A percentile compares a stretch with the other conserved stretches of the same genome.
phyloP scores from a whole-genome alignment of 2,888 invertebrate species.

The Xestia sexstrigata region DNA sequence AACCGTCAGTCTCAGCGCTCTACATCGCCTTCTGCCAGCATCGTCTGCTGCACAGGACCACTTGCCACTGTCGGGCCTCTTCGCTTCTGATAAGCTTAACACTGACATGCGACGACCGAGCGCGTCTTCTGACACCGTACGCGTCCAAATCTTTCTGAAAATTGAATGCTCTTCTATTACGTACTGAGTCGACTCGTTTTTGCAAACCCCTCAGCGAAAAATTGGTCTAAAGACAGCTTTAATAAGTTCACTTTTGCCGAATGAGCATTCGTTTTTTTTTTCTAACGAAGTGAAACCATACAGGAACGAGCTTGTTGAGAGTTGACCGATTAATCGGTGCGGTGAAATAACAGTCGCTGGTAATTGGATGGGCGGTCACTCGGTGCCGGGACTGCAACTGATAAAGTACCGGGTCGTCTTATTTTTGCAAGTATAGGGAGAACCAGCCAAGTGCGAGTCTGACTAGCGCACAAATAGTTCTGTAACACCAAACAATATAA shows the following conservation, averaged over 20 bases:
- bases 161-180: background rate
- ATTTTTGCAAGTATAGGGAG: background rate
- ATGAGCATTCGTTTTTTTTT: background rate
- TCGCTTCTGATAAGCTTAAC: slow-evolving; percentile 93
- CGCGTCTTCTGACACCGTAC: slow-evolving; percentile 90
- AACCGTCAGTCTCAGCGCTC: slow-evolving; percentile 91
- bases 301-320: slow-evolving; percentile 1
- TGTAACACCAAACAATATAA: background rate
- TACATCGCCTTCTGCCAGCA: slow-evolving; percentile 93
- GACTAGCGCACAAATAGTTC: background rate
- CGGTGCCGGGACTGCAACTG: slow-evolving; percentile 2
- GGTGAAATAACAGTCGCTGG: slow-evolving; percentile 51
- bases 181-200: background rate
- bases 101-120: slow-evolving; percentile 91
- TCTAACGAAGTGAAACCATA: slow-evolving; percentile 5
- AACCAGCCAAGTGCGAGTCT: background rate
- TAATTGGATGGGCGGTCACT: slow-evolving; percentile 53
- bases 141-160: slow-evolving; percentile 92
- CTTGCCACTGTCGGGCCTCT: slow-evolving; percentile 93
- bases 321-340: slow-evolving; percentile 30
- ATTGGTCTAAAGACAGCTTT: background rate
- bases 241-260: background rate
- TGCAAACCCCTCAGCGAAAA: background rate
- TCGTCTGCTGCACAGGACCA: slow-evolving; percentile 95
- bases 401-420: background rate